Percentiles rank a stretch among this genome's conserved stretches.
Evolutionary conservation across 2,113 vertebrate genomes (phyloP).

Genomic region (Hydrolagus affinis): DNA sequence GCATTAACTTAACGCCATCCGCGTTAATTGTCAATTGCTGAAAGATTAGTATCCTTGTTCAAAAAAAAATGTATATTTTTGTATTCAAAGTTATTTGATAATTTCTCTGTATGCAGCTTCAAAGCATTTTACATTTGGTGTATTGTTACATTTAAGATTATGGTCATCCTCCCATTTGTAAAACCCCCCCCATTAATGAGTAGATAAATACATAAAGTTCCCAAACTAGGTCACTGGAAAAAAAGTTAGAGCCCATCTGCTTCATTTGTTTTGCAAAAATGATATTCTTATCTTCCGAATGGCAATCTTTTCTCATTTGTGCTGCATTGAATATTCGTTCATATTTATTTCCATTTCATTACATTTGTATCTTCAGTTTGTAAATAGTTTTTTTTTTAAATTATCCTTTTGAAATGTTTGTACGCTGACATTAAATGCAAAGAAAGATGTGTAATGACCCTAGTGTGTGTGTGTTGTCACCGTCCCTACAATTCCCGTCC

Average conservation of each 20-base stretch:
- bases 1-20: neutral
- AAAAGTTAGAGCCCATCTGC: neutral
- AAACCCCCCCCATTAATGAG: neutral
- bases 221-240: neutral
- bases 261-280: neutral
- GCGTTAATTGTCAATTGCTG: neutral
- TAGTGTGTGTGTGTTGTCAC: no score
- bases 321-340: neutral
- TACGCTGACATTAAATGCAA: neutral
- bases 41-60: constrained; percentile 15
- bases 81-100: constrained; percentile 18
- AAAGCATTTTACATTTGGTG: neutral
- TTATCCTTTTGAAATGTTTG: neutral
- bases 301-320: neutral
- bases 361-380: constrained; percentile 1
- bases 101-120: constrained; percentile 20
- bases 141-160: constrained; percentile 18
- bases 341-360: neutral
- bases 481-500: neutral
- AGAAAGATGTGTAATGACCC: neutral
- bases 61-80: constrained; percentile 29
- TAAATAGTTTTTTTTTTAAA: constrained; percentile 8
- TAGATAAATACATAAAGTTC: neutral
- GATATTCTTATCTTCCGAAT: constrained; percentile 17
- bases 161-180: neutral